phyloP scores from a whole-genome alignment of 92 coral and sea anemone species.

The Epizoanthus scotinus region DNA sequence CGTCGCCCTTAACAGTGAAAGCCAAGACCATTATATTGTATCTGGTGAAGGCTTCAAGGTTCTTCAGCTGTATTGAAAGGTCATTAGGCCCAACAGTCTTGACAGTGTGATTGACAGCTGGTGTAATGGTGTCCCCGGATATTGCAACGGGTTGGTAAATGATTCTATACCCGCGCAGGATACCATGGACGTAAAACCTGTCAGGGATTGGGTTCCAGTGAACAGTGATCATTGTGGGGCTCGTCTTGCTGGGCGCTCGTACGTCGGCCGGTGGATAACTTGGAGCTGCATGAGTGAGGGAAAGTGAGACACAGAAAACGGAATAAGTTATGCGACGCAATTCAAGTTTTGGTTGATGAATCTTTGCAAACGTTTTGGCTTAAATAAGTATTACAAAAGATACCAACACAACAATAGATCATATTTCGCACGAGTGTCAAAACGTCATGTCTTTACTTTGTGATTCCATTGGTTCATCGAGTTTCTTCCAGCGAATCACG shows the following conservation, averaged over 20 bases:
- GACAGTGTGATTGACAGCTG: not conserved
- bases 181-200: conserved; percentile 86
- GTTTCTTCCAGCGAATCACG: no score
- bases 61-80: conserved; percentile 44
- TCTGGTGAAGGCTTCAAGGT: conserved; percentile 73
- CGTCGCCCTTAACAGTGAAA: conserved; percentile 80
- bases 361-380: no score
- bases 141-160: conserved; percentile 75
- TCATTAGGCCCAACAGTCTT: conserved; percentile 41
- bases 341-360: no score
- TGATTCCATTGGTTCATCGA: no score
- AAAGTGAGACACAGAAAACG: not conserved
- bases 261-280: conserved; percentile 81
- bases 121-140: conserved; percentile 38
- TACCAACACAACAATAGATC: no score
- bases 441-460: no score
- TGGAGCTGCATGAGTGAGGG: conserved; percentile 58
- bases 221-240: conserved; percentile 75
- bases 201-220: conserved; percentile 85
- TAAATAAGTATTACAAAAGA: no score
- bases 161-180: conserved; percentile 86
- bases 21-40: conserved; percentile 78
- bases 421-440: no score
- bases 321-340: no score
- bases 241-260: conserved; percentile 67